These are phyloP conservation scores for Phyllostomus discolor DNA, from an alignment of 2,113 vertebrate species.

Conservation along the genomic window DNA sequence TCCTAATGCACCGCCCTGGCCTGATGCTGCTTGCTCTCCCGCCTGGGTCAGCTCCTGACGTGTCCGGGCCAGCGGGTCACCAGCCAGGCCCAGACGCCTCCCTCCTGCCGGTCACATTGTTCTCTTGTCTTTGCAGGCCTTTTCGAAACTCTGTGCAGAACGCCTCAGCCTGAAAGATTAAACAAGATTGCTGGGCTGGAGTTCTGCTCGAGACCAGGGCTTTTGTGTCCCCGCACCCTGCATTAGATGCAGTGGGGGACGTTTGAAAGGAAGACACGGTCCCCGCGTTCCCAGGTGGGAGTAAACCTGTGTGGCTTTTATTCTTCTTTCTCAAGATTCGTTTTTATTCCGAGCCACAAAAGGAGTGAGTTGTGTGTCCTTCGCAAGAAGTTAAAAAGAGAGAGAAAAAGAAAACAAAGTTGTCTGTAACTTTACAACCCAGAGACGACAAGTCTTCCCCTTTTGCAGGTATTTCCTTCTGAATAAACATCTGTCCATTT, in stretches of 20 bases:
- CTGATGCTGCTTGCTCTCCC: background rate
- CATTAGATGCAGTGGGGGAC: background rate
- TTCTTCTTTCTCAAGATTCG: slow-evolving; percentile 6
- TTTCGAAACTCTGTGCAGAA: background rate
- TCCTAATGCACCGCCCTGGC: background rate
- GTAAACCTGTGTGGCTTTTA: background rate
- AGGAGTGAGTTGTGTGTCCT: background rate
- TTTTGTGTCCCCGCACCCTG: background rate
- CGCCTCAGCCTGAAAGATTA: background rate
- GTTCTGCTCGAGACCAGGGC: background rate
- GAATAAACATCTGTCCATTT: background rate
- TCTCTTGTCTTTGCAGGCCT: background rate
- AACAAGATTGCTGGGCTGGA: background rate
- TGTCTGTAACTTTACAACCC: background rate
- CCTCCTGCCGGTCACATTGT: background rate
- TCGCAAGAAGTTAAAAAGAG: slow-evolving; percentile 28
- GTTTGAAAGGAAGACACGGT: background rate
- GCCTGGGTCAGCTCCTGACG: background rate
- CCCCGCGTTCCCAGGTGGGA: background rate
- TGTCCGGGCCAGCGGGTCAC: background rate
- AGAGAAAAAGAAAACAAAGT: slow-evolving; percentile 8
- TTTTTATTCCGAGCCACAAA: slow-evolving; percentile 8
- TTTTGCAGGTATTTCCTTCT: background rate
- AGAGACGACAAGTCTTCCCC: background rate
- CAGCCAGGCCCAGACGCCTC: background rate